Evolutionary conservation across 2,888 invertebrate genomes (phyloP), one percentile per base, ranked within the genome.

Genomic region (Lamellibrachia satsuma): DNA sequence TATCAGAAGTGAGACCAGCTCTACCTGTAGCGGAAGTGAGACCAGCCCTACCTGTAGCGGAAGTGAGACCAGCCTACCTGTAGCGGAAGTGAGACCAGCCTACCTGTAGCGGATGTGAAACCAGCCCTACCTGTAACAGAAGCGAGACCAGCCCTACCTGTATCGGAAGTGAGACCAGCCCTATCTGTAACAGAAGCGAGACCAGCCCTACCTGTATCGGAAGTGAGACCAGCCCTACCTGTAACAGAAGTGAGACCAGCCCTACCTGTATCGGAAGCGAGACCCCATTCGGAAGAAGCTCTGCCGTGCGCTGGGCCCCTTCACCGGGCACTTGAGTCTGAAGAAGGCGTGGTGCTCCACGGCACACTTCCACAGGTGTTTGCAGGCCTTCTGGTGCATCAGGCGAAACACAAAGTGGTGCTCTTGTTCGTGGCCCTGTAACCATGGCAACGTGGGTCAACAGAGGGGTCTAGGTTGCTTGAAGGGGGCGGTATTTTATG

Each of bases 321-420:
- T 95, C 95, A 39, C 95, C 95, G 52, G 96, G 95, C 27, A 95
- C 95, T 57, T 92, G 92, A 99, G 97, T 94, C 99, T 98, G 97
- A 99, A 99, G 97, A 99, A 99, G 1, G 99, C 98, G 97, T 99
- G 99, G 97, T 99, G 99, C 97, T 99, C 99, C 0, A 99, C 98
- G 52, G 99, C 99, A 97, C 99, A 99, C 97, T 99, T 99, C 99
- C 99, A 99, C 94, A 99, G 97, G 97, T 99, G 99, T 97, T 99
- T 99, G 96, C 99, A 99, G 1, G 99, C 99, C 96, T 99, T 99
- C 96, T 99, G 99, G 96, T 99, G 99, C 39, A 98, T 98, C 94
- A 99, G 97, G 93, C 98, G 97, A 97, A 99, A 99, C 6, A 99
- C 99, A 97, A 99, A 99, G 0, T 99, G 99, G 97, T 99, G 99